Evolutionary conservation across 2,113 vertebrate genomes (phyloP).

Genomic region (Neomonachus schauinslandi): DNA sequence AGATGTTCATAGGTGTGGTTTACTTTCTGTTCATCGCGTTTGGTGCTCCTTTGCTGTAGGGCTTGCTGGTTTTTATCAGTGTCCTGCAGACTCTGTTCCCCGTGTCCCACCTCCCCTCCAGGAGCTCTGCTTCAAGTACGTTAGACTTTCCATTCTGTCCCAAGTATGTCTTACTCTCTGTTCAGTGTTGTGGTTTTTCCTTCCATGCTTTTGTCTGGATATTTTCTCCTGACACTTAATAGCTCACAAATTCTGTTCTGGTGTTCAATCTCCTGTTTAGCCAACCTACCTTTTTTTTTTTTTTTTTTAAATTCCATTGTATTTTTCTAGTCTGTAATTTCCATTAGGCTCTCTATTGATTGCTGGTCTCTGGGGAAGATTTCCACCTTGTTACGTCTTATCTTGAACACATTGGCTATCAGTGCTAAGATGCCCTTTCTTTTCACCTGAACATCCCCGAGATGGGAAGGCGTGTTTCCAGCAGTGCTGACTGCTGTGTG

Average conservation of each 20-base stretch:
- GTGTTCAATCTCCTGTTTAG: background rate
- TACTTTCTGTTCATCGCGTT: too few species aligned
- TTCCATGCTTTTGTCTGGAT: background rate
- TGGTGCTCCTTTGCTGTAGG: background rate
- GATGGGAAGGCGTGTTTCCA: accelerated
- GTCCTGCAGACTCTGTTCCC: background rate
- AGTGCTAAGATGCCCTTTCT: background rate
- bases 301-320: background rate
- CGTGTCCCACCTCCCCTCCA: background rate
- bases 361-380: background rate
- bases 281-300: background rate
- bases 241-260: background rate
- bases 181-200: background rate
- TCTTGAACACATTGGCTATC: background rate
- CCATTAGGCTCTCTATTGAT: background rate
- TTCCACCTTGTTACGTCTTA: too few species aligned
- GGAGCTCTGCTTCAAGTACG: accelerated
- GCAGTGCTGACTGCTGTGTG: too few species aligned
- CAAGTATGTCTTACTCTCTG: background rate
- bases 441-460: background rate
- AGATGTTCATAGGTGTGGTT: background rate
- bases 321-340: background rate
- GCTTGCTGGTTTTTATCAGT: background rate
- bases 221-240: background rate
- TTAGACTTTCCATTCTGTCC: too few species aligned